Conservation (phyloP, 2,888 invertebrate genomes). For the Parnassius orleans region DNA sequence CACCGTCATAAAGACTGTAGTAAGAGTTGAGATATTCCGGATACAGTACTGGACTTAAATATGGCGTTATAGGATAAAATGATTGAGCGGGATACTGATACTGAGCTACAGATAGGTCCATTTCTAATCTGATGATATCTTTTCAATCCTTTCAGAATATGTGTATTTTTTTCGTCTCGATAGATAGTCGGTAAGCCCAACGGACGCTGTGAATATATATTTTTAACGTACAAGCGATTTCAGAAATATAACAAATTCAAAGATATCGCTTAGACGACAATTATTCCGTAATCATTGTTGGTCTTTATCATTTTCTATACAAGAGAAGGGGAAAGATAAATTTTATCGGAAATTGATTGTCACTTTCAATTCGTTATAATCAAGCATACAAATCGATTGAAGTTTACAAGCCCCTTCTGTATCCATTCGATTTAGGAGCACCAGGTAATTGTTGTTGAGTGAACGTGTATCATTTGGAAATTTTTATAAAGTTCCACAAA, state of each 20-base stretch:
- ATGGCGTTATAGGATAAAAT: slow-evolving; percentile 56
- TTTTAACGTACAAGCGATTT: slow-evolving; percentile 8
- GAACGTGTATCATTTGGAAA: slow-evolving; percentile 34
- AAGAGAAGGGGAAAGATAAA: slow-evolving; percentile 19
- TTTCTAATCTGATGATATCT: slow-evolving; percentile 47
- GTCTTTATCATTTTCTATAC: slow-evolving; percentile 19
- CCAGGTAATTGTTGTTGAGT: background rate
- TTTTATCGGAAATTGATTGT: slow-evolving; percentile 8
- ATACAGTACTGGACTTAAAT: slow-evolving; percentile 53
- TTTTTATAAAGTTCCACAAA: slow-evolving; percentile 44
- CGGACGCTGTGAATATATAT: background rate
- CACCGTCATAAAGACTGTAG: slow-evolving; percentile 68
- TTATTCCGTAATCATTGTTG: slow-evolving; percentile 26
- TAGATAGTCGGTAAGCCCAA: background rate
- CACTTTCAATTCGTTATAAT: background rate
- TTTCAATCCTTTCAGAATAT: slow-evolving; percentile 37
- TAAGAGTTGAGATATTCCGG: slow-evolving; percentile 58
- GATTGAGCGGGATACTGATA: slow-evolving; percentile 47
- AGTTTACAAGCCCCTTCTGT: slow-evolving; percentile 6
- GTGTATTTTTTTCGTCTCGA: background rate
- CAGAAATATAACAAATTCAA: slow-evolving; percentile 13
- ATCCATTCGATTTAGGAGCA: slow-evolving; percentile 3
- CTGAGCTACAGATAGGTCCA: slow-evolving; percentile 56
- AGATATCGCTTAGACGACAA: slow-evolving; percentile 23
- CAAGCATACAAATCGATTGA: background rate